phyloP scores from a whole-genome alignment of 2,113 vertebrate species.

The Archilochus colubris region DNA sequence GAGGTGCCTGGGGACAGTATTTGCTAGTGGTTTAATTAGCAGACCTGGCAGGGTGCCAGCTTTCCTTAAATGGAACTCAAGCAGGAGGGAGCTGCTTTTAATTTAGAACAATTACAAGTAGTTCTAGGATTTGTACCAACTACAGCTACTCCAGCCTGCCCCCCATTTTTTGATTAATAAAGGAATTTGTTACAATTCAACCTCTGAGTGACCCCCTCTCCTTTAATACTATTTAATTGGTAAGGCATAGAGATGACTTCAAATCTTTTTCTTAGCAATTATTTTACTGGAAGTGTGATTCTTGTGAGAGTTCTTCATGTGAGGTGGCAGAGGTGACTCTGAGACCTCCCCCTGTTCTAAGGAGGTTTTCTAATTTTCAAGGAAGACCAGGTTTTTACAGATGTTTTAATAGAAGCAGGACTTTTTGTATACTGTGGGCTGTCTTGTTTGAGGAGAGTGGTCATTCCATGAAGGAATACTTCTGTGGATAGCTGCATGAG shows the following conservation, averaged over 20 bases:
- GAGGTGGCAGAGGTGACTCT: background rate
- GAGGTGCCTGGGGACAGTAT: background rate
- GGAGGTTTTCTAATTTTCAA: slow-evolving; percentile 11
- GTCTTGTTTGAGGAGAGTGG: background rate
- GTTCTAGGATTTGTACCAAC: background rate
- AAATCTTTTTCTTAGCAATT: background rate
- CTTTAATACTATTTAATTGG: slow-evolving; percentile 35
- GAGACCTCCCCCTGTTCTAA: background rate
- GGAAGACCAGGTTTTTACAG: background rate
- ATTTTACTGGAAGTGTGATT: slow-evolving; percentile 1
- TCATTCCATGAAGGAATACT: background rate
- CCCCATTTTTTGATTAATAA: slow-evolving; percentile 39
- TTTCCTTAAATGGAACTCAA: background rate
- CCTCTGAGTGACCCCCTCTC: background rate
- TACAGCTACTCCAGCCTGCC: background rate
- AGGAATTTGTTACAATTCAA: slow-evolving; percentile 51
- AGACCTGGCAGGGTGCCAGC: background rate
- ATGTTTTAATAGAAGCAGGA: background rate
- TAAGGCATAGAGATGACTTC: background rate
- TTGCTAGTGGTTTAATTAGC: background rate
- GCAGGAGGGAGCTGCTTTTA: background rate
- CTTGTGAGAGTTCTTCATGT: slow-evolving; percentile 29
- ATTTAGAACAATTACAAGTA: background rate
- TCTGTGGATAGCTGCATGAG: background rate
- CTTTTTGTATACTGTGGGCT: background rate